A percentile compares a stretch with the other conserved stretches of the same genome.
phyloP scores from a whole-genome alignment of 30 jellyfish, hydroid and myxozoan genomes.

The Cassiopea xamachana region DNA sequence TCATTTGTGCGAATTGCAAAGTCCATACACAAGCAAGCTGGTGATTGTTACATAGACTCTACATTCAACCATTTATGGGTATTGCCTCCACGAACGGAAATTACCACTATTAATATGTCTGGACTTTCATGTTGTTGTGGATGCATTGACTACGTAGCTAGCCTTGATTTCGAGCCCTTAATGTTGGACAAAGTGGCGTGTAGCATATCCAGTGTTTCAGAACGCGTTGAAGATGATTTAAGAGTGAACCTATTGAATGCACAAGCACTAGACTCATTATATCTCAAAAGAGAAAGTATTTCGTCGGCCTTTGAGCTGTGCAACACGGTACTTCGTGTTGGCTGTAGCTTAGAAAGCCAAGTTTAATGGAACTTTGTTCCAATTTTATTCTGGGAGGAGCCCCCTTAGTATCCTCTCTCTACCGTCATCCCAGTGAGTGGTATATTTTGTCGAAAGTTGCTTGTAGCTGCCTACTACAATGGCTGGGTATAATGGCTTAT shows the following conservation, averaged over 20 bases:
- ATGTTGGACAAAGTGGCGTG: background rate
- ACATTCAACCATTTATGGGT: slow-evolving; percentile 46
- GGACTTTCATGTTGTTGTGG: slow-evolving; percentile 56
- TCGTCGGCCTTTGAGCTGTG: slow-evolving; percentile 66
- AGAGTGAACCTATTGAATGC: background rate
- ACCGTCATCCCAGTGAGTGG: too few relatives aligned
- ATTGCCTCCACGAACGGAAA: slow-evolving; percentile 44
- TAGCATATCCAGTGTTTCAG: background rate
- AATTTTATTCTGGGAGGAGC: background rate
- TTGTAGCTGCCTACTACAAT: too few relatives aligned
- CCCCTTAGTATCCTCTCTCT: background rate
- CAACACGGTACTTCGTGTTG: slow-evolving; percentile 53
- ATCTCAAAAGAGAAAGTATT: slow-evolving; percentile 32
- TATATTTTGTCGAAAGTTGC: too few relatives aligned
- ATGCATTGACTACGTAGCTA: background rate
- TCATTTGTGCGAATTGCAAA: slow-evolving; percentile 61
- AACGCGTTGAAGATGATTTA: background rate
- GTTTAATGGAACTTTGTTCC: background rate
- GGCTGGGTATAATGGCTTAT: too few relatives aligned
- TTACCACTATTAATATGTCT: background rate
- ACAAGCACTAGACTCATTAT: slow-evolving; percentile 38
- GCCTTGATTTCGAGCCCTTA: slow-evolving; percentile 7
- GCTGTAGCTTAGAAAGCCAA: slow-evolving; percentile 17
- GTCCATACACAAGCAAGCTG: slow-evolving; percentile 24
- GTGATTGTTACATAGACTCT: slow-evolving; percentile 47